Evolutionary conservation across 30 jellyfish, hydroid and myxozoan genomes (phyloP), one percentile per base, ranked within the genome.

Genomic region (Pelagia noctiluca): DNA sequence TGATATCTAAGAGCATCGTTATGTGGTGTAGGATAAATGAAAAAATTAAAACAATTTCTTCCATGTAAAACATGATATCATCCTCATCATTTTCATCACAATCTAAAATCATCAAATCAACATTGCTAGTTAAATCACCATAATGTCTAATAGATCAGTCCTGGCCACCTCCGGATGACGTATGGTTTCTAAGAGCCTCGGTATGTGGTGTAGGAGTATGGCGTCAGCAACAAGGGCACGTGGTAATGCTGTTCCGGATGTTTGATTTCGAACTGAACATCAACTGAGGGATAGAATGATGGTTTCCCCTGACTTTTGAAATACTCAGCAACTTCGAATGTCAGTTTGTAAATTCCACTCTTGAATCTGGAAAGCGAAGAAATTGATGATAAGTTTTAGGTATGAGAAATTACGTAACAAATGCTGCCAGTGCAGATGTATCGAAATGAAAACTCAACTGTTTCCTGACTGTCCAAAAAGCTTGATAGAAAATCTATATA

Each of bases 201-300:
- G 76, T 80, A 80, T 3, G 90, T 80, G 32, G 81, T 48, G 82
- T 63, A 80, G 5, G 90, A 80, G 49, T 62, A 80, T 0, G 90
- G 90, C 2, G 82, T 62, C 29, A 46, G 66, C 75, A 80, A 65
- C 25, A 80, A 42, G 0, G 90, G 90, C 26, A 80, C 72, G 16
- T 80, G 90, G 26, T 80, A 80, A 46, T 80, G 83, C 35, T 80
- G 90, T 1, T 29, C n/a, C 24, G 90, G 83, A 50, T 80, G 64
- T 34, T 63, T 24, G 42, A 80, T 65, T 42, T 62, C 65, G 90
- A 80, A 80, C 23, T 25, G 30, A 7, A 80, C 38, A 8, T 80
- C 90, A 22, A 75, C 90, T 8, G 47, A 19, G 3, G 90, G 90
- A 49, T 63, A 78, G 75, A 80, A 80, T 13, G 47, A 37, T 5